Base-by-base conservation (phyloP, 2,888 invertebrate species). In the Caenorhabditis sulstoni region DNA sequence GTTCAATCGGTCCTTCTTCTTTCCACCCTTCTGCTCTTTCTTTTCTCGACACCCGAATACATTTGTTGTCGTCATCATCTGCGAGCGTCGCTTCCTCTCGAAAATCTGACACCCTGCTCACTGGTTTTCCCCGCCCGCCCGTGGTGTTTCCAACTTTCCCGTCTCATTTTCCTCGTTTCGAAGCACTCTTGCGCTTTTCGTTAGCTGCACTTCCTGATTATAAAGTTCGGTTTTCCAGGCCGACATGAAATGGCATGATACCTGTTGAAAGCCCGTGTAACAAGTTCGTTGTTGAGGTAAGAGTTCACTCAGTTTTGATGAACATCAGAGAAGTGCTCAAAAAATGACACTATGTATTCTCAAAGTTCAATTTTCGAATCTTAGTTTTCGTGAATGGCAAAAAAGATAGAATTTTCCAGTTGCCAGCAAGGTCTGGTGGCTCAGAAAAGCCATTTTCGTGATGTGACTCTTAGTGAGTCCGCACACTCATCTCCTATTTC, bases 51-150 rank as follows among this genome's bases (percentile, higher is more conserved):
- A 18, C 62, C 22, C 39, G 47, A 55, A 70, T 62, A 55, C 39
- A 47, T 22, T 64, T 71, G 62, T 71, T 71, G 71, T 64, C 71
- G 64, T 71, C 71, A 71, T 62, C 64, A 64, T 64, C 71, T 49
- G 49, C 52, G 62, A 50, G 55, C 49, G 29, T 29, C 39, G 3
- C 44, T 68, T 68, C 68, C 39, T 68, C 45, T 61, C 59, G 45
- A 70, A 70, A 70, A 62, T 70, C 62, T 70, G 70, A 70, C 62
- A 70, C 70, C 66, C 47, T 29, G 35, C 20, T 35, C 37, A 29
- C 23, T 44, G 12, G n/a, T 20, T 55, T 55, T 22, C 39, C 52
- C 61, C 64, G 53, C 61, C 61, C 49, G 45, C 71, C 57, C 35
- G n/a, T 39, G 35, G 9, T 62, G 44, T 52, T 74, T 58, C 59